Evolutionary conservation across 2,797 vertebrate genomes (phyloP), one percentile per base, ranked within the genome.

Genomic region (Podarcis siculus): DNA sequence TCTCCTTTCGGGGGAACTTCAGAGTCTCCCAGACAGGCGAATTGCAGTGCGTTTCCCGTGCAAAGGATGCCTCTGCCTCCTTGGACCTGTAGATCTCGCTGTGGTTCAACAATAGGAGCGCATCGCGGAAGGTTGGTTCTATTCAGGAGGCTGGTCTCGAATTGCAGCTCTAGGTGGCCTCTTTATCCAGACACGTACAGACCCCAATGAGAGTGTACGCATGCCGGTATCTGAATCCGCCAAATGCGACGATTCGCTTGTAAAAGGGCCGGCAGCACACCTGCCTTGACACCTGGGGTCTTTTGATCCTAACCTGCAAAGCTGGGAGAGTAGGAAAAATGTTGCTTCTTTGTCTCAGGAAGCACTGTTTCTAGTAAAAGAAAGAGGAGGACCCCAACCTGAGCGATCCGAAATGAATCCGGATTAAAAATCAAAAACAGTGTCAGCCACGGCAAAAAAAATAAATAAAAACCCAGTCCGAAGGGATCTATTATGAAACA

Each of bases 1-100:
- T 23, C 21, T 19, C 17, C 21, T n/a, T 55, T 15, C 8, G 35
- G n/a, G n/a, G 39, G 27, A 37, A 37, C 37, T 64, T n/a, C 21
- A 69, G 1, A 10, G 8, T 0, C 2, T 2, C n/a, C 67, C 39
- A 30, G 1, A 25, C 25, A 79, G 84, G 58, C 78, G 61, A 82
- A 0, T 9, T 8, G 69, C 27, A 82, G 87, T 66, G 87, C 0
- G 78, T 42, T 82, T 13, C 32, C 30, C 30, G 27, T 3, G 0
- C 0, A 55, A 45, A 27, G 35, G 55, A 12, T 30, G 79, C 37
- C 7, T 37, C 27, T 49, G 10, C 79, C 66, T 89, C 19, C 66
- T 58, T 55, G 82, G 90, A 94, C 92, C 92, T 87, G 87, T 89
- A 85, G 32, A 82, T 90, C 58, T 61, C 6, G 10, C 45, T 13